A percentile compares a stretch with the other conserved stretches of the same genome.
These are phyloP conservation scores for Nomada flava DNA, from an alignment of 2,888 invertebrate species.

Conservation along the genomic window DNA sequence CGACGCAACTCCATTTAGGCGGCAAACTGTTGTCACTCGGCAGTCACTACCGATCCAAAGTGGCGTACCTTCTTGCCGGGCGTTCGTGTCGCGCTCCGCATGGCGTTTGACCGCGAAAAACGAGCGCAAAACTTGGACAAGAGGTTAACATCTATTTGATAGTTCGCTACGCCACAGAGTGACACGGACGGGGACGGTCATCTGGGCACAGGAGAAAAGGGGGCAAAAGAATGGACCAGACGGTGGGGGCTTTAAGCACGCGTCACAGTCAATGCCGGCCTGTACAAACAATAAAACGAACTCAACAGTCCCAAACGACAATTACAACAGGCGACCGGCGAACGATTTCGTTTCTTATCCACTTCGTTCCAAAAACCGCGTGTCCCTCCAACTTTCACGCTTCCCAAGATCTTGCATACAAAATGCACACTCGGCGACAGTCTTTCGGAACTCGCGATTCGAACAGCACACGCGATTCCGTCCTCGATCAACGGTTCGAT, in stretches of 20 bases:
- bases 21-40: neutral
- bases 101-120: conserved; percentile 14
- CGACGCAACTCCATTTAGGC: conserved; percentile 4
- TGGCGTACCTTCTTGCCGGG: neutral
- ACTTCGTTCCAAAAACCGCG: neutral
- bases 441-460: neutral
- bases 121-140: conserved; percentile 12
- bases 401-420: too few species aligned
- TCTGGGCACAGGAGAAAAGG: neutral
- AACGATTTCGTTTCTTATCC: too few species aligned
- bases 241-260: conserved; percentile 44
- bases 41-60: conserved; percentile 45
- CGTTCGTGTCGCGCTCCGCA: conserved; percentile 17
- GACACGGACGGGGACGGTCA: conserved; percentile 6
- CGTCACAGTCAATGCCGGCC: conserved; percentile 8
- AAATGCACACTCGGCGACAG: too few species aligned
- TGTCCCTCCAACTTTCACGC: neutral
- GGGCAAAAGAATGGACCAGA: neutral
- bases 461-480: neutral
- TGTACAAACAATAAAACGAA: conserved; percentile 3
- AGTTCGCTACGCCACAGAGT: neutral
- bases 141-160: conserved; percentile 10
- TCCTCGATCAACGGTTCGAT: neutral
- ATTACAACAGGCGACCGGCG: neutral
- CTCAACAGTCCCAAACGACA: neutral